Evolutionary conservation across 2,113 vertebrate genomes (phyloP).

Genomic region (Anarrhichthys ocellatus): DNA sequence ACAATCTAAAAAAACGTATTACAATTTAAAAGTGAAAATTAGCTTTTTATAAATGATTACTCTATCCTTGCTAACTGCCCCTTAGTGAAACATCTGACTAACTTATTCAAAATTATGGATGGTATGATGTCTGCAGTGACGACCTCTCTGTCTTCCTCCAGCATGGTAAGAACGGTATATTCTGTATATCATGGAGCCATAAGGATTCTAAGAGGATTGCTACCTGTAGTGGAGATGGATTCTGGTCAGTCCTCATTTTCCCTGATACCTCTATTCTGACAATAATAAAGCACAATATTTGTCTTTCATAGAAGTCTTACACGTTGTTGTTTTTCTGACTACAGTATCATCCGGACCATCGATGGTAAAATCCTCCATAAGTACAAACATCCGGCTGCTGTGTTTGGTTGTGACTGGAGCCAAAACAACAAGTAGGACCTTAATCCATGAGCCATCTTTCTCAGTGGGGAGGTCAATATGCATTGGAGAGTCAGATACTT

Average conservation of each 20-base stretch:
- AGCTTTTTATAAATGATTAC: neutral
- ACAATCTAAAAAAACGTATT: neutral
- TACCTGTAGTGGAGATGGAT: conserved; percentile 95
- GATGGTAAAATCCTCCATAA: conserved; percentile 95
- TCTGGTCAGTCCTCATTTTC: conserved; percentile 87
- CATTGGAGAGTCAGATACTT: neutral
- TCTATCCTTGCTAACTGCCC: neutral
- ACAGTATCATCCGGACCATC: conserved; percentile 93
- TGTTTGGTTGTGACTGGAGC: conserved; percentile 99
- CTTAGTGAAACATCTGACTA: neutral
- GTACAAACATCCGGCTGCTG: conserved; percentile 96
- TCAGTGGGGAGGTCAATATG: neutral
- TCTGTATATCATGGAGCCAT: conserved; percentile 99
- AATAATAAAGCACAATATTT: neutral
- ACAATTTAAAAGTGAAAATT: neutral
- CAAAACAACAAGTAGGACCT: conserved; percentile 96
- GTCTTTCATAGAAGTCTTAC: neutral
- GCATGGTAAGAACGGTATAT: conserved; percentile 98
- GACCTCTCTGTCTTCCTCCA: conserved; percentile 63
- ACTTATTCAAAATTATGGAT: neutral
- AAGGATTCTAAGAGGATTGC: conserved; percentile 99
- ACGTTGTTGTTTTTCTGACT: conserved; percentile 54
- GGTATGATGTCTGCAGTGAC: neutral
- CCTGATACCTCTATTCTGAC: neutral
- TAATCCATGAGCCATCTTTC: neutral